phyloP scores from a whole-genome alignment of 2,113 vertebrate genomes.

The Butorides virescens region DNA sequence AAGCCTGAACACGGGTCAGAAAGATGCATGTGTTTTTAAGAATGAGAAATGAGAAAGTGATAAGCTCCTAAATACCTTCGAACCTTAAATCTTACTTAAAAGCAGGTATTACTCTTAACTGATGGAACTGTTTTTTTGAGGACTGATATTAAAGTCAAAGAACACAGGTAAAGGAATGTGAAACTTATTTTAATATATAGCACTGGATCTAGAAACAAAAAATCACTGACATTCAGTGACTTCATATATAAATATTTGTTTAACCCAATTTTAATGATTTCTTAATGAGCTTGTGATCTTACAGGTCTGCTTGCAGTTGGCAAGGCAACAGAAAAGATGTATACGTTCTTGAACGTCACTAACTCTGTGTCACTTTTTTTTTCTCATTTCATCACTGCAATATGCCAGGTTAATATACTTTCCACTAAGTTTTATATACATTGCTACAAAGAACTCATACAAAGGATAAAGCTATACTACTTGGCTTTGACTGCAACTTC shows the following conservation, averaged over 20 bases:
- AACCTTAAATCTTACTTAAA: not conserved
- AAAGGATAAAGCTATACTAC: not conserved
- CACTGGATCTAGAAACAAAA: not conserved
- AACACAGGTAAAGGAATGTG: not conserved
- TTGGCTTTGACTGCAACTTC: not conserved
- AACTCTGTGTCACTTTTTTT: accelerated
- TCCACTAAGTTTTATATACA: not conserved
- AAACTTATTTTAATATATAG: not conserved
- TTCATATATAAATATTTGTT: not conserved
- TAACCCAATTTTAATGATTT: not conserved
- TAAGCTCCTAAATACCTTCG: not conserved
- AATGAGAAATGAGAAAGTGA: not conserved
- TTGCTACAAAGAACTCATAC: not conserved
- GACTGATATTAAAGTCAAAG: not conserved
- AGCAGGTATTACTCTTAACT: not conserved
- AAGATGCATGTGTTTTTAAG: not conserved
- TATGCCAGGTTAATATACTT: not conserved
- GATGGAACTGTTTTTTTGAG: not conserved
- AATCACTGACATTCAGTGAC: not conserved
- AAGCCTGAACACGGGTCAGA: not conserved
- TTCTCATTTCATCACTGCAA: not conserved
- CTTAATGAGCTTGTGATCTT: not conserved
- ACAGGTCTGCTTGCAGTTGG: not conserved
- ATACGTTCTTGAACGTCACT: not conserved
- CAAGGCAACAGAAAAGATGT: not conserved